Conservation (phyloP, 2,113 vertebrate genomes). For the Zapornia atra region DNA sequence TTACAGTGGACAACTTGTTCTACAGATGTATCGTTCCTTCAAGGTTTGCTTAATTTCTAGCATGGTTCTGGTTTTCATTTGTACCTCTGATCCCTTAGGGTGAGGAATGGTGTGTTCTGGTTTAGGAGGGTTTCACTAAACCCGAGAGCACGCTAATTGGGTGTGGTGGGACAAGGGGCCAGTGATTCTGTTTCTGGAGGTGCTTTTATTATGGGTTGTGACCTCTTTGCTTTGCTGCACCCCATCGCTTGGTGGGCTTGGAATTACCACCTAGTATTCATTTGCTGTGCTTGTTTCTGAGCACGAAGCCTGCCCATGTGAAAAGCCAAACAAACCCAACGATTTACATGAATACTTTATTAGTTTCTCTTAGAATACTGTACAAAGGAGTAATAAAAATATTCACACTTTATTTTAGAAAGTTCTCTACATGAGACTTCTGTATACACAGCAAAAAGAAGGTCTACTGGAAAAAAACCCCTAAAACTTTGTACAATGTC, state of each 20-base stretch:
- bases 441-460: slow-evolving; percentile 55
- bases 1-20: background rate
- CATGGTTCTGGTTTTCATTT: background rate
- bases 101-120: background rate
- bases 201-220: background rate
- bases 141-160: too few species aligned
- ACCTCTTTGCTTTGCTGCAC: background rate
- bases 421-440: slow-evolving; percentile 72
- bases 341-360: slow-evolving; percentile 75
- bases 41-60: background rate
- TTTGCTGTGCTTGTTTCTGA: background rate
- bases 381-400: slow-evolving; percentile 85
- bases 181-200: background rate
- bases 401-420: slow-evolving; percentile 82
- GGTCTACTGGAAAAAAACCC: background rate
- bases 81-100: background rate
- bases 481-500: slow-evolving; percentile 25
- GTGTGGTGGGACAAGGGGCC: background rate
- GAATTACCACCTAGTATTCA: background rate
- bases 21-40: rapidly evolving
- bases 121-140: background rate
- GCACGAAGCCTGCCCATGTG: background rate
- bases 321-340: background rate
- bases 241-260: background rate
- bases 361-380: slow-evolving; percentile 77